Conservation (phyloP, 1,140 invertebrate species). For the Danaus plexippus region DNA sequence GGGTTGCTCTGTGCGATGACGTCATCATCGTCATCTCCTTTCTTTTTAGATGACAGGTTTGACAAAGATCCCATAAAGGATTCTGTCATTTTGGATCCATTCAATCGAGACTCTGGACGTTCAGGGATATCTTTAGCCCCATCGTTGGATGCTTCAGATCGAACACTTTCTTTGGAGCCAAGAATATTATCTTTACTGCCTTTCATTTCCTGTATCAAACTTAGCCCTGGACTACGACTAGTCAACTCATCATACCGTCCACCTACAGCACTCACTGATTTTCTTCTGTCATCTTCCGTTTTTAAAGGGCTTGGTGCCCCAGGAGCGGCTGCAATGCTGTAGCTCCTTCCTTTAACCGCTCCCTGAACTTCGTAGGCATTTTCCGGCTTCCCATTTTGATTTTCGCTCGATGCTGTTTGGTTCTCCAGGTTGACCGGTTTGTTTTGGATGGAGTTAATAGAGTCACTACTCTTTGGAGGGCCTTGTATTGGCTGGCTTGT, state of each 20-base stretch:
- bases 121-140: constrained; percentile 43
- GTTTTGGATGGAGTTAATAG: constrained; percentile 31
- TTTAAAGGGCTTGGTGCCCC: constrained; percentile 59
- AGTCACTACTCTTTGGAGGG: constrained; percentile 44
- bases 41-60: constrained; percentile 46
- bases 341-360: constrained; percentile 63
- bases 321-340: constrained; percentile 65
- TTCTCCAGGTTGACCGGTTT: constrained; percentile 67
- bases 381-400: constrained; percentile 44
- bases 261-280: constrained; percentile 59
- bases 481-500: constrained; percentile 60
- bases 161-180: constrained; percentile 57
- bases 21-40: constrained; percentile 61
- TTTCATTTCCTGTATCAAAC: constrained; percentile 66
- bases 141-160: constrained; percentile 51
- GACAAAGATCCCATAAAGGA: constrained; percentile 63
- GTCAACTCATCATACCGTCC: constrained; percentile 52
- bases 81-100: constrained; percentile 67
- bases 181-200: constrained; percentile 52
- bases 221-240: constrained; percentile 52
- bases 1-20: constrained; percentile 56
- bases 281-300: constrained; percentile 62
- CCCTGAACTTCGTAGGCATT: constrained; percentile 46
- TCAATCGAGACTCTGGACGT: constrained; percentile 61
- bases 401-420: constrained; percentile 45